Base-by-base conservation (phyloP, 2,797 vertebrate species). In the Phoxinus dragarum region DNA sequence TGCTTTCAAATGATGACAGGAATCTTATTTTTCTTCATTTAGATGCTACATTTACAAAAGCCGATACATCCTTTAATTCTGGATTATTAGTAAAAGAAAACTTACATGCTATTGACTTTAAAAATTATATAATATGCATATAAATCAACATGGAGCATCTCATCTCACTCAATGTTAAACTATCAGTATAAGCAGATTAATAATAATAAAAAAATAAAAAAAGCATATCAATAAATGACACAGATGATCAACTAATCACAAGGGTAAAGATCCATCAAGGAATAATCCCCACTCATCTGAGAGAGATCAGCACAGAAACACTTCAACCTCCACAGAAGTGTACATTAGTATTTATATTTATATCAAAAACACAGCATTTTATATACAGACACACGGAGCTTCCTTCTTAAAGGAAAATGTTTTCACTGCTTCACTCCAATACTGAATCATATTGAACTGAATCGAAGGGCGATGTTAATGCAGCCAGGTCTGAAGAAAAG, bases 361-460 rank as follows among this genome's bases (percentile, higher is more conserved):
- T 89, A 87, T 90, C 84, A 94, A 95, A 95, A 93, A 95, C 94
- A 94, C 92, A 93, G 93, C 92, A 85, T 94, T 95, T 94, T 94
- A 93, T 93, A 92, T 91, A 94, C 91, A 94, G 80, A 92, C 87
- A 88, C 54, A 89, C 89, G 34, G 79, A 42, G 91, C 94, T 95
- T 95, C 93, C 93, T 93, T 94, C 93, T 95, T 93, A 94, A 93
- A 94, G 92, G 92, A 93, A 94, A 94, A 92, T 8, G 77, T 80
- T 71, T 67, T 64, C 59, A 52, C 69, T 38, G 87, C 90, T 93
- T 90, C 92, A 91, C 89, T 94, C 89, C 90, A 91, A 91, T 90
- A 75, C 90, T 54, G 6, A 19, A 90, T 91, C 88, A 91, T 89
- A 90, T 84, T 54, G 0, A 23, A 89, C 84, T 89, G 88, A 89